These are phyloP conservation scores for Catajapyx aquilonaris DNA, from an alignment of 1,140 invertebrate species.

Conservation along the genomic window DNA sequence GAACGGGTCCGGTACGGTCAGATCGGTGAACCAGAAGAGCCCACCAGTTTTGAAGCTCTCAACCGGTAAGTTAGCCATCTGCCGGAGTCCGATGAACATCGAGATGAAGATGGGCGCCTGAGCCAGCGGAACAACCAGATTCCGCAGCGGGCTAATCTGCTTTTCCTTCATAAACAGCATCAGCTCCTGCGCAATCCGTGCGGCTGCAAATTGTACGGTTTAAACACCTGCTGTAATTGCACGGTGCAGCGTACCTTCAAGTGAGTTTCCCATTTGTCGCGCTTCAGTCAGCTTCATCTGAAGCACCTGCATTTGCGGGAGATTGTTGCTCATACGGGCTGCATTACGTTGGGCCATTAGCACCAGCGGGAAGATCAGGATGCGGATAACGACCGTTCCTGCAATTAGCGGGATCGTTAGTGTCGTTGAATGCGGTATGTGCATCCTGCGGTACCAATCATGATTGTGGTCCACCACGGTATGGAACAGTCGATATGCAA, in stretches of 20 bases:
- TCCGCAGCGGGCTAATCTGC: slow-evolving; percentile 56
- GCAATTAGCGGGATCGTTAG: too few relatives aligned
- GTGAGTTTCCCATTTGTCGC: slow-evolving; percentile 48
- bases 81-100: slow-evolving; percentile 61
- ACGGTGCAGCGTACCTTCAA: slow-evolving; percentile 34
- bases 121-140: slow-evolving; percentile 50
- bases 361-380: slow-evolving; percentile 60
- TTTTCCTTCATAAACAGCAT: slow-evolving; percentile 59
- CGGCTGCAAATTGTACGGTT: slow-evolving; percentile 22
- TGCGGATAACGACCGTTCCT: slow-evolving; percentile 54
- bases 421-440: too few relatives aligned
- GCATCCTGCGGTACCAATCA: slow-evolving; percentile 43
- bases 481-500: slow-evolving; percentile 50
- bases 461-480: slow-evolving; percentile 80
- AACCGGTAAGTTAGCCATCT: slow-evolving; percentile 69
- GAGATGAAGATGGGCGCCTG: slow-evolving; percentile 75
- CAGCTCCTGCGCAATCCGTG: slow-evolving; percentile 47
- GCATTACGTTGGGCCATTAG: slow-evolving; percentile 53
- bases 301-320: slow-evolving; percentile 55
- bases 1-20: slow-evolving; percentile 75
- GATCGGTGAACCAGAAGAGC: slow-evolving; percentile 76
- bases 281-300: slow-evolving; percentile 68
- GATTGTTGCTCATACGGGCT: slow-evolving; percentile 52
- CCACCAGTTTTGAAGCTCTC: slow-evolving; percentile 77
- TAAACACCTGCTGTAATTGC: background rate